Evolutionary conservation across 2,113 vertebrate species (phyloP).

Genomic region (Pedetes capensis): DNA sequence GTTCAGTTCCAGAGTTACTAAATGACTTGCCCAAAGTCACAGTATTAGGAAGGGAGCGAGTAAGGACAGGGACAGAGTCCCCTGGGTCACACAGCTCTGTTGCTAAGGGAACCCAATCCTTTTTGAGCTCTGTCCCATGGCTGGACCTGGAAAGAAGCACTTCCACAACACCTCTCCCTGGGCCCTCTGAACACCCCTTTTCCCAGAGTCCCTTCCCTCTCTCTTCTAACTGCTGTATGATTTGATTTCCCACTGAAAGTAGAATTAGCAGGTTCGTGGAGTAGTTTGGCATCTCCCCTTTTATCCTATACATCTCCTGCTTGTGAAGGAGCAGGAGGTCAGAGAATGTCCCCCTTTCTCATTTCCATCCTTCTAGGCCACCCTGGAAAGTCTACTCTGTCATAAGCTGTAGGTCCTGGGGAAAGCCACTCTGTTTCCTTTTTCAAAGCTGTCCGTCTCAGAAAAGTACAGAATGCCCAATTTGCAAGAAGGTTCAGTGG

Average conservation of each 20-base stretch:
- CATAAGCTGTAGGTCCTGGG: neutral
- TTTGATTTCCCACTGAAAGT: conserved; percentile 6
- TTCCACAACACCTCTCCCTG: neutral
- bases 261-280: conserved; percentile 64
- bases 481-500: neutral
- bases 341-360: neutral
- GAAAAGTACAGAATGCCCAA: neutral
- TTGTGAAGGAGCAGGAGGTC: neutral
- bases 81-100: neutral
- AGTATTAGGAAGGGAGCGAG: neutral
- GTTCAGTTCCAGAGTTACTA: neutral
- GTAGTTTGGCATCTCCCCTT: conserved; percentile 24
- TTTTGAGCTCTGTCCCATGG: neutral
- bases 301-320: neutral
- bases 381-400: neutral
- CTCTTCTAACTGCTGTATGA: neutral
- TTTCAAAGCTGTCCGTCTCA: neutral
- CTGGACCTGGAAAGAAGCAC: neutral
- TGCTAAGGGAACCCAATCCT: neutral
- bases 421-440: neutral
- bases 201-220: neutral
- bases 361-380: neutral
- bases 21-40: conserved; percentile 8
- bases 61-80: neutral
- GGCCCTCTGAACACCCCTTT: neutral